Percentiles rank a stretch among this genome's conserved stretches.
Evolutionary conservation across 1,140 invertebrate species (phyloP).

Genomic region (Apis mellifera): Amel_HAv3.1 CM009944.2:5956501-5957000

Average conservation of each 20-base stretch:
- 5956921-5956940: constrained; percentile 8
- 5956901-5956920: constrained; percentile 1
- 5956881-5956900: constrained; percentile 5
- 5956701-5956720: constrained; percentile 33
- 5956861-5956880: constrained; percentile 20
- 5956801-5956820: too few species aligned
- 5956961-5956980: constrained; percentile 17
- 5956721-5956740: neutral
- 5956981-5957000: constrained; percentile 20
- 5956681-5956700: constrained; percentile 27
- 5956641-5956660: neutral
- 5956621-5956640: neutral
- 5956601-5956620: neutral
- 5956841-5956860: constrained; percentile 5
- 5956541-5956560: constrained; percentile 95
- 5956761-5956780: constrained; percentile 2
- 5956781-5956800: neutral
- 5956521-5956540: constrained; percentile 95
- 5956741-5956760: neutral
- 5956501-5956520: constrained; percentile 95
- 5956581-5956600: constrained; percentile 45
- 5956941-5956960: constrained; percentile 34
- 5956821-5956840: neutral
- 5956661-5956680: constrained; percentile 24
- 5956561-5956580: constrained; percentile 88